phyloP scores from a whole-genome alignment of 2,888 invertebrate species.

The Sarcophaga carnaria region DNA sequence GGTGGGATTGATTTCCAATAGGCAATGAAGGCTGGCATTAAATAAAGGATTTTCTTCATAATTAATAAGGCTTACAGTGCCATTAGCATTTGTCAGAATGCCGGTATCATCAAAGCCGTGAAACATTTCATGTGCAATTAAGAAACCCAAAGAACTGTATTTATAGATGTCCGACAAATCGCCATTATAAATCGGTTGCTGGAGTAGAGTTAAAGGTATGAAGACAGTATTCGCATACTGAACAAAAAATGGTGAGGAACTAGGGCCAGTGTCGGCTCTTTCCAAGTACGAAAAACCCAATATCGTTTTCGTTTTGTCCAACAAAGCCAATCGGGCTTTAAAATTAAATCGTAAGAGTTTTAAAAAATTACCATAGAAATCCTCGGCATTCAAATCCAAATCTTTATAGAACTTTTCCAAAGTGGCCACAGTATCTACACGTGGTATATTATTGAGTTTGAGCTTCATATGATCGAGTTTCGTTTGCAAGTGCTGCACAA shows the following conservation, averaged over 20 bases:
- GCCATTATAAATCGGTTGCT: constrained; percentile 68
- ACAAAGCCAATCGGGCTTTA: constrained; percentile 11
- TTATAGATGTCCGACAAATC: constrained; percentile 65
- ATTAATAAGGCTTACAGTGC: constrained; percentile 20
- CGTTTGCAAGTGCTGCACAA: constrained; percentile 59
- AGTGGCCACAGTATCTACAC: constrained; percentile 32
- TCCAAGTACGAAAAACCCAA: constrained; percentile 53
- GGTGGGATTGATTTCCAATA: constrained; percentile 61
- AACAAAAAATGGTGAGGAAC: constrained; percentile 70
- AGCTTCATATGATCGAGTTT: constrained; percentile 69
- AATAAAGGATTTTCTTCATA: constrained; percentile 51
- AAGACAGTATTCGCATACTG: constrained; percentile 63
- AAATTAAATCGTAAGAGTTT: constrained; percentile 58
- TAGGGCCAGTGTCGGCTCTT: constrained; percentile 54
- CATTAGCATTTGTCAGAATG: constrained; percentile 56
- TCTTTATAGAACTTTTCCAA: constrained; percentile 63
- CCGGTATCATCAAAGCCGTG: constrained; percentile 71
- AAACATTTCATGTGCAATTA: constrained; percentile 71
- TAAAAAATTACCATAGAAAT: constrained; percentile 70
- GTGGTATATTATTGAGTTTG: constrained; percentile 70
- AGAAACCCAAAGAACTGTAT: constrained; percentile 70
- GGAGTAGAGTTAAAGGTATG: constrained; percentile 68
- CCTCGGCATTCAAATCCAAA: constrained; percentile 18
- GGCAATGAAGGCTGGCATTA: constrained; percentile 60
- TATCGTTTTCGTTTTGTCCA: background rate